Base-by-base conservation (phyloP, 2,113 vertebrate genomes). In the Notarius lentiginosus region DNA sequence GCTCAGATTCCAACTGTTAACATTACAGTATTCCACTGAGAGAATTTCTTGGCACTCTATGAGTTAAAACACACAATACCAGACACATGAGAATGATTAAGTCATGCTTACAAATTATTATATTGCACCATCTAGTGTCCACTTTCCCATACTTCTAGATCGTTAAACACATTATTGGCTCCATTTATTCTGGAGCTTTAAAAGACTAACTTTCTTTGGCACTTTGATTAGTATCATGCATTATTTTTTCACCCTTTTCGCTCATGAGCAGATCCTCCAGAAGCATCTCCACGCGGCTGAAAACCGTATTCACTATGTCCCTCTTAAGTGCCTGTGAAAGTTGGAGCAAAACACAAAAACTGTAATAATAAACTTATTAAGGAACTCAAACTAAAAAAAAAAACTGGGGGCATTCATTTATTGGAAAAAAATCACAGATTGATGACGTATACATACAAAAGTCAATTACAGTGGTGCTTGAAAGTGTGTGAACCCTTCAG, bases 261-360 rank as follows among this genome's bases (percentile, higher is more conserved):
- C 94, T 95, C 89, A 96, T 92, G 88, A 95, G 91, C 73, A 97
- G 92, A 89, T 99, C 97, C 89, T 99, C 98, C 93, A 98, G 95
- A 2, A 98, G 90, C 93, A 99, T 96, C 92, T 97, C 96, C 94
- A 96, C 96, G 66, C 97, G 96, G 68, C 95, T 95, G 89, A 94
- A 94, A 91, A 99, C 90, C 0, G 97, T 98, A 87, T 97, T 98
- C 90, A 99, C 90, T 53, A 97, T 92, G 79, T 99, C 98, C 92
- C 97, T 97, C 90, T 98, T 99, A 88, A 99, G 90, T 90, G 97
- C 94, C 98, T 99, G 90, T 47, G 15, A 20, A 53, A 65, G 14
- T n/a, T 20, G 70, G 65, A 82, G 75, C 6, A 77, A 22, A 20
- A 89, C 53, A 70, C 3, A 68, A 11, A 4, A 9, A 7, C 72